Percentiles rank a stretch among this genome's conserved stretches.
phyloP scores from a whole-genome alignment of 2,113 vertebrate species.

The Solea senegalensis region DNA sequence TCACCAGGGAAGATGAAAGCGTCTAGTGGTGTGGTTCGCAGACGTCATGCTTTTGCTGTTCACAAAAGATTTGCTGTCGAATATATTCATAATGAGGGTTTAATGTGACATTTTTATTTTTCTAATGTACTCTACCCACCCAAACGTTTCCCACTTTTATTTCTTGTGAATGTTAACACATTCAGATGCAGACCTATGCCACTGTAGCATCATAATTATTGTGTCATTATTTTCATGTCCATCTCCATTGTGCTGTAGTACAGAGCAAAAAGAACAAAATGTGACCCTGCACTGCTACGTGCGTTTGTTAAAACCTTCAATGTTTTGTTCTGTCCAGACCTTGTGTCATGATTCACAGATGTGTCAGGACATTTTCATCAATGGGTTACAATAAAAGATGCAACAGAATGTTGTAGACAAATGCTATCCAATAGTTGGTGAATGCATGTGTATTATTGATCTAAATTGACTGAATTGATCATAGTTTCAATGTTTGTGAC shows the following conservation, averaged over 20 bases:
- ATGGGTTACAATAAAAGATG: neutral
- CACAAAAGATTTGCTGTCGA: neutral
- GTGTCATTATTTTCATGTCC: neutral
- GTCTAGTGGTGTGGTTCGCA: neutral
- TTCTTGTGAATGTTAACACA: neutral
- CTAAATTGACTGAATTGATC: too few species aligned
- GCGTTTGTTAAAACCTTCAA: neutral
- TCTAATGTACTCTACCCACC: neutral
- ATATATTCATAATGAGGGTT: neutral
- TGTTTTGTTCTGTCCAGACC: neutral
- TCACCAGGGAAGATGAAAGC: conserved; percentile 15
- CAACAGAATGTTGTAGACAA: neutral
- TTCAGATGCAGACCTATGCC: neutral
- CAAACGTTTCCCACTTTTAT: neutral
- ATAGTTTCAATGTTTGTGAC: neutral
- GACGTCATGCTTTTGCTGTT: neutral
- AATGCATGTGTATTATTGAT: too few species aligned
- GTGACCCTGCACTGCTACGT: neutral
- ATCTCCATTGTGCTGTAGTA: neutral
- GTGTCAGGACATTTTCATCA: neutral
- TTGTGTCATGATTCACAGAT: neutral
- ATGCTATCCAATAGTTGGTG: neutral
- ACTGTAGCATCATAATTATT: neutral
- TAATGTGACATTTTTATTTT: neutral
- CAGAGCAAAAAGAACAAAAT: neutral